Evolutionary conservation across 2,797 vertebrate genomes (phyloP).

Genomic region (Malurus splendens): DNA sequence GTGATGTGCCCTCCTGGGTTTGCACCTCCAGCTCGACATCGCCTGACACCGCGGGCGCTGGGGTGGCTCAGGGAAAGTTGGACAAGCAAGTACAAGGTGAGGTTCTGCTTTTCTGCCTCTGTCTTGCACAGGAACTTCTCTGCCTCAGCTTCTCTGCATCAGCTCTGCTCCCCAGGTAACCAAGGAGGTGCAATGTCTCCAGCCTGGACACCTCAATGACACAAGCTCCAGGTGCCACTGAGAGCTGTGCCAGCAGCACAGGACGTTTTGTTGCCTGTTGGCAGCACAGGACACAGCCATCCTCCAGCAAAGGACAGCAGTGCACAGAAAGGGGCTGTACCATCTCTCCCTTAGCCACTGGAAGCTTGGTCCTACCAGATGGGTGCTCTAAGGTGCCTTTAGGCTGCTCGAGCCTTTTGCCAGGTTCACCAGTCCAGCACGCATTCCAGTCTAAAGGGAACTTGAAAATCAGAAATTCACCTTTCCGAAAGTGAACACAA

Average conservation of each 20-base stretch:
- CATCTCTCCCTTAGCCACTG: background rate
- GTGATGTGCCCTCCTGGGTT: background rate
- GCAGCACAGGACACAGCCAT: background rate
- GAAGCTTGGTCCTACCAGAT: background rate
- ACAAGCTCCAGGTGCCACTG: rapidly evolving
- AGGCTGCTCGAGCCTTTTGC: background rate
- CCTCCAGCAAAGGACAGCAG: background rate
- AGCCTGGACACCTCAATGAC: rapidly evolving
- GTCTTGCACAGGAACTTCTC: background rate
- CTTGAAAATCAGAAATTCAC: background rate
- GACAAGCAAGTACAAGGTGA: background rate
- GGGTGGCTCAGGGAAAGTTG: background rate
- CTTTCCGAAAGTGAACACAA: background rate
- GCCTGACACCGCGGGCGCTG: background rate
- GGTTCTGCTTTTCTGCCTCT: background rate
- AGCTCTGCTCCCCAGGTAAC: background rate
- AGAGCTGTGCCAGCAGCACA: background rate
- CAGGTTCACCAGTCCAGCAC: background rate
- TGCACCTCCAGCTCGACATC: background rate
- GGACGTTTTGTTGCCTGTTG: background rate
- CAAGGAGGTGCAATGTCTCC: background rate
- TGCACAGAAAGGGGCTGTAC: no score
- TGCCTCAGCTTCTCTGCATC: background rate
- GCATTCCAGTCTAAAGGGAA: background rate
- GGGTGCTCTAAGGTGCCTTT: background rate